These are phyloP conservation scores for Hydra vulgaris DNA, from an alignment of 30 jellyfish, hydroid and myxozoan genomes.

Conservation along the genomic window DNA sequence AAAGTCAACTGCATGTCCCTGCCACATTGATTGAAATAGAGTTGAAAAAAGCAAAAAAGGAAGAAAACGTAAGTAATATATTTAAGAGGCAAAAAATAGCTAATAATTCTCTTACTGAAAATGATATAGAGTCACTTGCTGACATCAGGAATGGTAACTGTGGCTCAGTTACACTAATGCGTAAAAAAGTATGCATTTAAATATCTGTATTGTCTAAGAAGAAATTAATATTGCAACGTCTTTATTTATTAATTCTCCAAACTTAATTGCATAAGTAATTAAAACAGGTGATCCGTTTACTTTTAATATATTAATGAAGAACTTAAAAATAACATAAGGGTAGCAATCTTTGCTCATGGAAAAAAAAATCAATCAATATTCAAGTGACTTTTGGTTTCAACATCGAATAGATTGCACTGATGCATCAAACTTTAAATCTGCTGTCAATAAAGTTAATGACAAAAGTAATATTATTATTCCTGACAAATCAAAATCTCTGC, in stretches of 20 bases:
- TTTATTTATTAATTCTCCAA: not conserved
- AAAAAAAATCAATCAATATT: not conserved
- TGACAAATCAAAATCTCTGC: no score
- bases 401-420: not conserved
- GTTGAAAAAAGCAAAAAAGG: not conserved
- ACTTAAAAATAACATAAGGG: not conserved
- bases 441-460: no score
- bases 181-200: not conserved
- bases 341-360: not conserved
- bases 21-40: not conserved
- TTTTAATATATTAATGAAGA: not conserved
- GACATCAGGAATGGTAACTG: slow-evolving; percentile 4
- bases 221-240: not conserved
- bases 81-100: not conserved
- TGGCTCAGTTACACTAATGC: not conserved
- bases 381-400: not conserved
- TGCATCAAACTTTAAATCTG: no score
- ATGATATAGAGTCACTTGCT: not conserved
- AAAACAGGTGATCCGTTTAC: not conserved
- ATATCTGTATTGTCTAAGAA: not conserved
- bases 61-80: not conserved
- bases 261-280: not conserved
- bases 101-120: not conserved
- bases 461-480: no score
- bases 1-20: not conserved